phyloP scores from a whole-genome alignment of 2,113 vertebrate genomes.

The Mustelus asterias region DNA sequence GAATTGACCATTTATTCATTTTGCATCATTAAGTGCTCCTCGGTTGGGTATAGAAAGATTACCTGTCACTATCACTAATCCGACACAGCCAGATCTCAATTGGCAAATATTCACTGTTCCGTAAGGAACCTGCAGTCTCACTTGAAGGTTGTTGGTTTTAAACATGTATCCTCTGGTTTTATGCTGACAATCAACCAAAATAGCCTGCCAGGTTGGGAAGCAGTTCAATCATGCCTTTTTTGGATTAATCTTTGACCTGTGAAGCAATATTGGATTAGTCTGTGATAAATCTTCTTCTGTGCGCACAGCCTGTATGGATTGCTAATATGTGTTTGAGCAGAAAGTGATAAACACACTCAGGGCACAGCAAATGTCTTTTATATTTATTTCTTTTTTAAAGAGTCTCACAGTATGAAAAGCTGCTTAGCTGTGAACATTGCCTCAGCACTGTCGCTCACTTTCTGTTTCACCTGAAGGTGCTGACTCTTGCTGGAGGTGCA shows the following conservation, averaged over 20 bases:
- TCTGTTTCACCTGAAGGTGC: not conserved
- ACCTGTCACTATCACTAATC: not conserved
- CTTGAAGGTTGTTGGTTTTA: not conserved
- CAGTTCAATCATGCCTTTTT: conserved; percentile 22
- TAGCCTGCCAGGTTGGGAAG: not conserved
- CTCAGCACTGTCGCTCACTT: not conserved
- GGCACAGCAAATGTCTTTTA: not conserved
- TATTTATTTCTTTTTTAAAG: not conserved
- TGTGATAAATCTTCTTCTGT: not conserved
- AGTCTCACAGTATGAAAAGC: not conserved
- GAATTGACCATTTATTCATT: not conserved
- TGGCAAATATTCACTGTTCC: not conserved
- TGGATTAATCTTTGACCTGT: conserved; percentile 16
- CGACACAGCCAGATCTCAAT: not conserved
- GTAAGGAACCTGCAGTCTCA: not conserved
- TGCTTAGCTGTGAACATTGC: not conserved
- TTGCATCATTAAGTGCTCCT: not conserved
- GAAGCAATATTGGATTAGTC: conserved; percentile 7
- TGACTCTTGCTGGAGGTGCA: not conserved
- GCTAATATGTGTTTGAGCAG: not conserved
- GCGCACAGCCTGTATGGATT: not conserved
- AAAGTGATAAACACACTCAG: not conserved
- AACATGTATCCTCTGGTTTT: not conserved
- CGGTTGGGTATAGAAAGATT: not conserved
- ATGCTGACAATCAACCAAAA: conserved; percentile 6